Evolutionary conservation across 1,140 invertebrate genomes (phyloP).

Genomic region (Ectropis grisescens): DNA sequence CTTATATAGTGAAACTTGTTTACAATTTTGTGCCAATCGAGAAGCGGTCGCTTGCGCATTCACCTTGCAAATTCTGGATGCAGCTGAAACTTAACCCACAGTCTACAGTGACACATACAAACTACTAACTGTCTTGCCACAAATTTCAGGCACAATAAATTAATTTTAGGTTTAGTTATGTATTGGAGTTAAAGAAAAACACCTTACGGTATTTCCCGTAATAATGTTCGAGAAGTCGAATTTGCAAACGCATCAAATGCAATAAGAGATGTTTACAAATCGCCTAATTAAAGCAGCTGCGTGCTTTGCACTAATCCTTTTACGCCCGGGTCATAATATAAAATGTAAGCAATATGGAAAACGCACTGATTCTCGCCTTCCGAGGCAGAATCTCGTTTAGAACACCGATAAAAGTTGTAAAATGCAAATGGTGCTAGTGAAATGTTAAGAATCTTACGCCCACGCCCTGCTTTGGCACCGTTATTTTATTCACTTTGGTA

Average conservation of each 20-base stretch:
- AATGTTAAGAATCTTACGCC: slow-evolving; percentile 58
- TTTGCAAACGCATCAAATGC: not conserved
- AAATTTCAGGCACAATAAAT: no score
- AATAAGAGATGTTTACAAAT: slow-evolving; percentile 5
- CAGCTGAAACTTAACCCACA: no score
- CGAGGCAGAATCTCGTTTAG: slow-evolving; percentile 37
- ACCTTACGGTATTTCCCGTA: no score
- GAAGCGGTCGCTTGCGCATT: no score
- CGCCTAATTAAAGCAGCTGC: slow-evolving; percentile 3
- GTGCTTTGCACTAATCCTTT: slow-evolving; percentile 1
- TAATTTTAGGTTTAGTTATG: no score
- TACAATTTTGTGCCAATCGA: no score
- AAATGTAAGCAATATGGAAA: slow-evolving; percentile 34
- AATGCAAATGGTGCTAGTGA: slow-evolving; percentile 59
- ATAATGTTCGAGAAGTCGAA: no score
- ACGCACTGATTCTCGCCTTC: slow-evolving; percentile 30
- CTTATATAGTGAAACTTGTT: no score
- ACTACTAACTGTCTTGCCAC: no score
- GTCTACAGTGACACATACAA: no score
- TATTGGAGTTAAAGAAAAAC: no score
- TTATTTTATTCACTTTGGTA: slow-evolving; percentile 36
- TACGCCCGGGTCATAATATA: slow-evolving; percentile 18
- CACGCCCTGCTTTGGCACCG: slow-evolving; percentile 32
- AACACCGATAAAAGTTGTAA: slow-evolving; percentile 61
- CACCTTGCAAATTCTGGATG: no score